These are phyloP conservation scores for Arctocebus calabarensis DNA, from an alignment of 2,797 vertebrate genomes.

Conservation along the genomic window DNA sequence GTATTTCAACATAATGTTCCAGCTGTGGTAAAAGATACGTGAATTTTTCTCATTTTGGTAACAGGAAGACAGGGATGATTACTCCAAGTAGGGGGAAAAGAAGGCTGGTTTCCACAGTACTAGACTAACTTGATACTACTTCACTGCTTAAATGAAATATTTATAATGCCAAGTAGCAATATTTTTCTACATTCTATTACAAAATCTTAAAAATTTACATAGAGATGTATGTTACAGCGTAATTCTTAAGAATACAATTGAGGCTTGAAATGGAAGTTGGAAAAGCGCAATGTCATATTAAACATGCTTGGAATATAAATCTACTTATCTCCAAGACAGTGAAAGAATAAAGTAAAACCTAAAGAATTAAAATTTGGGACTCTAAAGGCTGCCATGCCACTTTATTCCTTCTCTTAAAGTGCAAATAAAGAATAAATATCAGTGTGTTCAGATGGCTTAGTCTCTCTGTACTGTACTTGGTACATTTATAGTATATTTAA, in stretches of 20 bases:
- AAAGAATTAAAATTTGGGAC: conserved; percentile 1
- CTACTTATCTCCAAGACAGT: background rate
- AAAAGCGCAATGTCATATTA: conserved; percentile 33
- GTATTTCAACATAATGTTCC: background rate
- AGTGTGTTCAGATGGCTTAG: background rate
- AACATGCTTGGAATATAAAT: conserved; percentile 46
- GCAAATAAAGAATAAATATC: background rate
- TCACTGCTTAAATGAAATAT: background rate
- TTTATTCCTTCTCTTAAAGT: conserved; percentile 28
- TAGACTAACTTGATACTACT: background rate
- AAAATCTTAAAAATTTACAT: conserved; percentile 35
- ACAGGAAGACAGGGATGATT: background rate
- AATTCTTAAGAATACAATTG: conserved; percentile 29
- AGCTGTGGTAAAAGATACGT: background rate
- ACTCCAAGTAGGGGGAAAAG: background rate
- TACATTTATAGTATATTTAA: conserved; percentile 26
- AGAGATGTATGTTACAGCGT: background rate
- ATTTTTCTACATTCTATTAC: conserved; percentile 1
- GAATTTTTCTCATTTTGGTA: conserved; percentile 6
- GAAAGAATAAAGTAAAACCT: conserved; percentile 32
- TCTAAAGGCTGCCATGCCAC: background rate
- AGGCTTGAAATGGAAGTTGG: conserved; percentile 37
- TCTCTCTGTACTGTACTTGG: background rate
- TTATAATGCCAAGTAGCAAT: conserved; percentile 21
- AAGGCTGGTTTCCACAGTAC: background rate